Evolutionary conservation across 1,140 invertebrate genomes (phyloP), one percentile per base, ranked within the genome.

Genomic region (Archegozetes longisetosus): DNA sequence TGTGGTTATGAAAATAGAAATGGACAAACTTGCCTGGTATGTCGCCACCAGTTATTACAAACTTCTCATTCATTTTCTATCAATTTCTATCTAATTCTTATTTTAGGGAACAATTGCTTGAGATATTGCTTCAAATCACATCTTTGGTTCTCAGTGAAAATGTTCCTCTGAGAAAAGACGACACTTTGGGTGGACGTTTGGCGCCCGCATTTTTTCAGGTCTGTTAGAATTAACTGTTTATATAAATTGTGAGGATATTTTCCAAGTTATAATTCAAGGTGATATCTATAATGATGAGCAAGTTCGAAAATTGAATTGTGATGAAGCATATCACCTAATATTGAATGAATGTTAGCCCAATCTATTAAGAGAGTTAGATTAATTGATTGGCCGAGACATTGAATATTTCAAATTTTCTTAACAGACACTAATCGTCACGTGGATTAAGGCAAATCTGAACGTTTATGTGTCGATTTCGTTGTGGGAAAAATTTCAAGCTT

Each of bases 371-470:
- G 13, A 53, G 26, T 24, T 26, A 14, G 4, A 9, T 13, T 50
- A 23, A 23, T 20, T 50, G 17, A 20, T 22, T n/a, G 25, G 13
- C 24, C 24, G 20, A 54, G 12, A 27, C 25, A 14, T 32, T 57
- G n/a, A 24, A 3, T 57, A 3, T 12, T 40, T 51, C 27, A 57
- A 68, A 53, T 68, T 55, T 66, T 73, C 89, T 40, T 40, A 40
- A 68, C 82, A 97, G 79, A 98, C 93, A 1, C 71, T 97, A 17
- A 94, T 97, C 64, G 92, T 97, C 47, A 95, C 91, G 0, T 97
- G 92, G 91, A 96, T 97, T 63, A 92, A 94, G 70, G 92, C 92
- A 0, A 95, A 96, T 74, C 77, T 96, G 60, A 94, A 95, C 74
- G 90, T 96, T 2, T 79, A 85, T 2, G 87, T 93, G 55, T 83